phyloP scores from a whole-genome alignment of 2,888 invertebrate genomes.

The Eupithecia dodoneata region DNA sequence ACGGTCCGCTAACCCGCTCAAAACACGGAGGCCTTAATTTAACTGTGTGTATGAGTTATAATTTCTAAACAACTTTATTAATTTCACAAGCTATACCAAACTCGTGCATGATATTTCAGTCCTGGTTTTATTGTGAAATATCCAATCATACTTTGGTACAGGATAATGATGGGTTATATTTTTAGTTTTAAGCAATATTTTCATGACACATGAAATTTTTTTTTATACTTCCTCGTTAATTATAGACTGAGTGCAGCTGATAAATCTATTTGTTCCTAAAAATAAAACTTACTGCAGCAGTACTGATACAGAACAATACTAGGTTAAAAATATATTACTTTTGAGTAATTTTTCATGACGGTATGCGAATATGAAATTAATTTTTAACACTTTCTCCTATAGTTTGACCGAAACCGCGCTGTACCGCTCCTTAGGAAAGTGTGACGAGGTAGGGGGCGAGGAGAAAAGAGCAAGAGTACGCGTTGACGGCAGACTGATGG shows the following conservation, averaged over 20 bases:
- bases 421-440: too few relatives aligned
- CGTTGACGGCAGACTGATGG: too few relatives aligned
- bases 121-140: not conserved
- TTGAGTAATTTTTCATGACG: not conserved
- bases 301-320: too few relatives aligned
- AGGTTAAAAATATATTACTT: too few relatives aligned
- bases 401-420: too few relatives aligned
- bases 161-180: not conserved
- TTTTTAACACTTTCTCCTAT: not conserved
- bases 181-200: not conserved
- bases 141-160: not conserved
- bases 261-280: too few relatives aligned
- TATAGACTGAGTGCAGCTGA: too few relatives aligned
- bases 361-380: not conserved
- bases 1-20: constrained; percentile 10
- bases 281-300: too few relatives aligned
- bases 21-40: constrained; percentile 26
- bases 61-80: constrained; percentile 32
- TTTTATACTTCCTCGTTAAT: too few relatives aligned
- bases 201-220: too few relatives aligned
- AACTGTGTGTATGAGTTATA: constrained; percentile 26
- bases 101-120: constrained; percentile 23
- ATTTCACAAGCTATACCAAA: constrained; percentile 29
- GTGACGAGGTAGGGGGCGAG: too few relatives aligned
- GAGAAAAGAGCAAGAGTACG: too few relatives aligned